phyloP scores from a whole-genome alignment of 1,140 invertebrate species.

The Drosophila truncata region DNA sequence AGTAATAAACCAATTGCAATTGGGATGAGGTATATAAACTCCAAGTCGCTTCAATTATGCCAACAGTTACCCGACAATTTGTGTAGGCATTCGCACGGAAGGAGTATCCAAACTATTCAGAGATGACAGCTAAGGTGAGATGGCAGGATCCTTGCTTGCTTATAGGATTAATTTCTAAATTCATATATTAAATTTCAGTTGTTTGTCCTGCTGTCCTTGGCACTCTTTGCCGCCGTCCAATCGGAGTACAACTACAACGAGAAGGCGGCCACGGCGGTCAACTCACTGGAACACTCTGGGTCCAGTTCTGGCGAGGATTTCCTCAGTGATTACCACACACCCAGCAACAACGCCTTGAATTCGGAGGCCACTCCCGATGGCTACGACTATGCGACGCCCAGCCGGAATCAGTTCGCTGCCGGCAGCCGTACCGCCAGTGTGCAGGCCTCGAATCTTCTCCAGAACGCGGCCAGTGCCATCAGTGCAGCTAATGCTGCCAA shows the following conservation, averaged over 20 bases:
- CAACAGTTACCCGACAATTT: constrained; percentile 65
- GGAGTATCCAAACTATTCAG: constrained; percentile 25
- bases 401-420: constrained; percentile 29
- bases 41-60: constrained; percentile 53
- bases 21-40: constrained; percentile 57
- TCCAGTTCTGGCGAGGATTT: constrained; percentile 58
- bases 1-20: constrained; percentile 45
- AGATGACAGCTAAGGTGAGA: constrained; percentile 59
- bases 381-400: constrained; percentile 54
- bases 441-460: constrained; percentile 44
- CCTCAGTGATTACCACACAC: constrained; percentile 59
- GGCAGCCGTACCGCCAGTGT: constrained; percentile 33
- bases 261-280: constrained; percentile 32
- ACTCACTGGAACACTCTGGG: constrained; percentile 33
- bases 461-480: constrained; percentile 35
- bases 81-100: constrained; percentile 43
- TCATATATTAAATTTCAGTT: constrained; percentile 28
- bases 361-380: constrained; percentile 64
- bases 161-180: background rate
- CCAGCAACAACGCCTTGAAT: constrained; percentile 51
- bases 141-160: background rate
- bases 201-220: constrained; percentile 40
- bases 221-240: constrained; percentile 29
- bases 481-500: constrained; percentile 13
- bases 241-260: constrained; percentile 61